phyloP scores from a whole-genome alignment of 2,888 invertebrate species.

The Patella pellucida region DNA sequence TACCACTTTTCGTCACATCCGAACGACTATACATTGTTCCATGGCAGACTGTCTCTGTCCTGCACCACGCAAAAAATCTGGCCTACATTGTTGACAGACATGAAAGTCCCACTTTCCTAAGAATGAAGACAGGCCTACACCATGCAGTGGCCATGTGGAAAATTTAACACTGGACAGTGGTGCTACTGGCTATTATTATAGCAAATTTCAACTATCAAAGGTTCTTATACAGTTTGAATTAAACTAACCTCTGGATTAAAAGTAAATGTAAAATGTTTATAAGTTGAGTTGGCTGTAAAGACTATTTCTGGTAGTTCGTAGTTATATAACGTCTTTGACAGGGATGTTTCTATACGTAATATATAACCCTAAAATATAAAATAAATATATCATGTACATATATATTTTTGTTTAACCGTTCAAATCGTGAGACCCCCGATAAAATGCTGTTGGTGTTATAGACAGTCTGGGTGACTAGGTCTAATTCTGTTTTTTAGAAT shows the following conservation, averaged over 20 bases:
- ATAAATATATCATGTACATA: background rate
- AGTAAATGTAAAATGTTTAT: slow-evolving; percentile 79
- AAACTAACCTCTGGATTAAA: slow-evolving; percentile 79
- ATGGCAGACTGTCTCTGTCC: too few species aligned
- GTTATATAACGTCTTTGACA: slow-evolving; percentile 80
- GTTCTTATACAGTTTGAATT: background rate
- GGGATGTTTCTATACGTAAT: slow-evolving; percentile 82
- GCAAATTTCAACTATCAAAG: too few species aligned
- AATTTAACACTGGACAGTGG: too few species aligned
- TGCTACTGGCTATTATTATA: too few species aligned
- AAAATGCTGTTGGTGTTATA: too few species aligned
- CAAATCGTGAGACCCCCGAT: too few species aligned
- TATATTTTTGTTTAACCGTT: too few species aligned
- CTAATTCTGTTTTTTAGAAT: too few species aligned
- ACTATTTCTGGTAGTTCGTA: slow-evolving; percentile 79
- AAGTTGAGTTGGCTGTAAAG: slow-evolving; percentile 84
- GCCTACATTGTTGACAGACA: background rate
- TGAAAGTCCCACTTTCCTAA: background rate
- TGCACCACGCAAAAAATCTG: too few species aligned
- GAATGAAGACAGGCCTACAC: background rate
- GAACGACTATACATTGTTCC: too few species aligned
- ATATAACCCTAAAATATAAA: slow-evolving; percentile 77
- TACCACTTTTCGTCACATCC: background rate
- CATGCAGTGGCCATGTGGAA: too few species aligned
- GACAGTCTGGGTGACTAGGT: too few species aligned